These are phyloP conservation scores for Andrena dorsata DNA, from an alignment of 2,888 invertebrate genomes.

Conservation along the genomic window DNA sequence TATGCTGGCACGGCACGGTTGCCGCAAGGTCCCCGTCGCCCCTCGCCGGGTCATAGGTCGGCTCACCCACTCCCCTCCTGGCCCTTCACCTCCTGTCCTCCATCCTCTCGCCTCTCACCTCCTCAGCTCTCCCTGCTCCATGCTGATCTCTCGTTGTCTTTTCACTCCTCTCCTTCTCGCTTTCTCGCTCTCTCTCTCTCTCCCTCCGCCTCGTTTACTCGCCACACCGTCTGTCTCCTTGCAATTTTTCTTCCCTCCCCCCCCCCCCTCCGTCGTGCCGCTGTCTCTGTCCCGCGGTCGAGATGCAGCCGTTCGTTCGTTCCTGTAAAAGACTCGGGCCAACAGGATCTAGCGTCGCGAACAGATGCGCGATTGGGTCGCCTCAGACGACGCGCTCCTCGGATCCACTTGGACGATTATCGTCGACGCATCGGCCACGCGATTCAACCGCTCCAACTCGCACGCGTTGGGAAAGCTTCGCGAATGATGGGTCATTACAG, in stretches of 20 bases:
- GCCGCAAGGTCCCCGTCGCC: constrained; percentile 81
- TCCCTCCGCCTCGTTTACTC: constrained; percentile 4
- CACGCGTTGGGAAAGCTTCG: constrained; percentile 17
- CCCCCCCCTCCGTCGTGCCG: background rate
- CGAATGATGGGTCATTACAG: constrained; percentile 13
- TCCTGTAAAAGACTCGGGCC: constrained; percentile 62
- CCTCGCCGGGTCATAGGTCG: constrained; percentile 82
- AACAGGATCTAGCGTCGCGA: constrained; percentile 72
- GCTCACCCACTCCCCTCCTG: constrained; percentile 82
- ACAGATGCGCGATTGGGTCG: constrained; percentile 55
- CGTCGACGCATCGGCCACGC: constrained; percentile 17
- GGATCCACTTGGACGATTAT: constrained; percentile 18
- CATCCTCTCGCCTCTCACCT: constrained; percentile 58
- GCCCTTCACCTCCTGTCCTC: constrained; percentile 73
- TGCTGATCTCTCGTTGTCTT: constrained; percentile 67
- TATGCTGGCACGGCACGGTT: constrained; percentile 77
- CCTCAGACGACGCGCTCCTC: constrained; percentile 3
- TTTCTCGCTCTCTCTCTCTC: background rate
- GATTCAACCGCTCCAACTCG: background rate
- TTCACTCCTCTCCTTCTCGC: constrained; percentile 46
- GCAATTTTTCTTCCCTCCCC: constrained; percentile 14
- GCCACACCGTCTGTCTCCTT: constrained; percentile 8
- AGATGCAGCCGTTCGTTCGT: constrained; percentile 57
- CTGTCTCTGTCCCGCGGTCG: constrained; percentile 31
- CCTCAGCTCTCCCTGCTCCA: constrained; percentile 59